Conservation (phyloP, 2,797 vertebrate genomes). For the Tiaroga cobitis region DNA sequence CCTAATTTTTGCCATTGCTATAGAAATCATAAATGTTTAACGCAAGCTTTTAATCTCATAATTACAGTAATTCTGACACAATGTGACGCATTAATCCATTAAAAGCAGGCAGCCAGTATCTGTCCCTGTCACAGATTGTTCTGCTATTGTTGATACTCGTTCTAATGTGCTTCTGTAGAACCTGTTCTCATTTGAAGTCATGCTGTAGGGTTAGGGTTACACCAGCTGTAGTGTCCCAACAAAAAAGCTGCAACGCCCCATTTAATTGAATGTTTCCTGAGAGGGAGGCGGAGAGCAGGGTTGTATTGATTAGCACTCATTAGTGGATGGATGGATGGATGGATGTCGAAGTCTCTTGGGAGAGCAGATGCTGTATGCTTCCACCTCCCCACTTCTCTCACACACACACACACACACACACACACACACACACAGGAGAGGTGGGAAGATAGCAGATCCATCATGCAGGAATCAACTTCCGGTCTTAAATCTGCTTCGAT, state of each 20-base stretch:
- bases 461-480: not conserved
- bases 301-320: slow-evolving; percentile 23
- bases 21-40: not conserved
- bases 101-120: not conserved
- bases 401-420: slow-evolving; percentile 57
- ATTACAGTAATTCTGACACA: not conserved
- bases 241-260: not conserved
- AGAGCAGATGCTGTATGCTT: slow-evolving; percentile 62
- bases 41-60: not conserved
- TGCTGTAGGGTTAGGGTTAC: not conserved
- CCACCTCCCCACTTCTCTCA: slow-evolving; percentile 67
- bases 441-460: not conserved
- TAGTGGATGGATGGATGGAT: slow-evolving; percentile 36
- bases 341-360: slow-evolving; percentile 63
- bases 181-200: not conserved
- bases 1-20: not conserved
- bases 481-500: not conserved
- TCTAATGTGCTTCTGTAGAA: not conserved
- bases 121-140: not conserved
- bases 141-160: not conserved
- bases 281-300: slow-evolving; percentile 23
- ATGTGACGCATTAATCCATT: not conserved
- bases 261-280: not conserved
- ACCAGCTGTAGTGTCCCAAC: not conserved
- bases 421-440: slow-evolving; percentile 38